These are phyloP conservation scores for Camponotus floridanus DNA, from an alignment of 1,140 invertebrate genomes.

Conservation along the genomic window DNA sequence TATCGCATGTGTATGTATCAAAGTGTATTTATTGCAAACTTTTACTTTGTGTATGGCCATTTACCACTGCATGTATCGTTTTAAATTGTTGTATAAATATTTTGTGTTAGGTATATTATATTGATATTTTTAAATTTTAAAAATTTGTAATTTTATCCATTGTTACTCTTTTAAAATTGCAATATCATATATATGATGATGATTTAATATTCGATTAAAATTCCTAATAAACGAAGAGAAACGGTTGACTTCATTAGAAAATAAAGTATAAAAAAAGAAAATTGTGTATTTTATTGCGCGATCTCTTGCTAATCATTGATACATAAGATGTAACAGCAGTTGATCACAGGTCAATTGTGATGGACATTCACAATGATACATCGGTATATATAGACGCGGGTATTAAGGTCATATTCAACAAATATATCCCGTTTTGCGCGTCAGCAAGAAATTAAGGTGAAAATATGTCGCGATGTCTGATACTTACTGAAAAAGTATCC, in stretches of 20 bases:
- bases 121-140: conserved; percentile 22
- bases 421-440: conserved; percentile 55
- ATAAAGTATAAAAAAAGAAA: neutral
- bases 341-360: conserved; percentile 68
- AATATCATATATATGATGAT: neutral
- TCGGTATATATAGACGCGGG: conserved; percentile 36
- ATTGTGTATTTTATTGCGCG: neutral
- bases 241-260: neutral
- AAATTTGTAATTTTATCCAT: neutral
- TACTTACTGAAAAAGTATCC: conserved; percentile 32
- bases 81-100: neutral
- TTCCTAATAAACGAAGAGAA: conserved; percentile 1
- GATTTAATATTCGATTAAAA: conserved; percentile 38
- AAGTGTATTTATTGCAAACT: neutral
- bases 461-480: conserved; percentile 55
- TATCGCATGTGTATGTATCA: no score
- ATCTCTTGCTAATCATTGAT: conserved; percentile 33
- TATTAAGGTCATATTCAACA: conserved; percentile 68
- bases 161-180: neutral
- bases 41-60: neutral
- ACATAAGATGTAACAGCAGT: conserved; percentile 54
- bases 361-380: conserved; percentile 50
- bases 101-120: neutral
- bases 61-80: neutral
- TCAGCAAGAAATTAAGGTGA: conserved; percentile 27